A percentile compares a stretch with the other conserved stretches of the same genome.
Conservation (phyloP, 2,113 vertebrate genomes). For the Cettia cetti region DNA sequence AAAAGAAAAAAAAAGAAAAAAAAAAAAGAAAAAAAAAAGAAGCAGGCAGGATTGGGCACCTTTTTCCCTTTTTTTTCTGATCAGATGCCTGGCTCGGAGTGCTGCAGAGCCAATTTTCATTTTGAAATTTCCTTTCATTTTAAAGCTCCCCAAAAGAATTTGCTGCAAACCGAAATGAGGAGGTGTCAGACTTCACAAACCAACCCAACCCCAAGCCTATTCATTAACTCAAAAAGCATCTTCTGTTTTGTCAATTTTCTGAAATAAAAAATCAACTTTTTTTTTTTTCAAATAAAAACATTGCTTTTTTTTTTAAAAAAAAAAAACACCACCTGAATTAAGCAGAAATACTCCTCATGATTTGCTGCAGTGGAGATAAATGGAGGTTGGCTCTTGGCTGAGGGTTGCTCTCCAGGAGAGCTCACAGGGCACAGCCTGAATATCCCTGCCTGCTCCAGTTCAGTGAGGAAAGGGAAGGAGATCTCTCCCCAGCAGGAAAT, state of each 20-base stretch:
- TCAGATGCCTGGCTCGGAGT: neutral
- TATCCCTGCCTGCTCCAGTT: neutral
- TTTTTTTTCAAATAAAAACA: neutral
- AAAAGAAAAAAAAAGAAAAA: neutral
- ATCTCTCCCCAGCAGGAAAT: neutral
- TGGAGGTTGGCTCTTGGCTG: neutral
- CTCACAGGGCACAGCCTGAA: neutral
- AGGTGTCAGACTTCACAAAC: neutral
- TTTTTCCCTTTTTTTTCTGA: neutral
- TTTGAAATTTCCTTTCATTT: constrained; percentile 1
- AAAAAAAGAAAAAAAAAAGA: neutral
- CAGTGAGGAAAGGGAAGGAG: neutral
- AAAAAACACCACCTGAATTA: neutral
- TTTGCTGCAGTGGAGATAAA: neutral
- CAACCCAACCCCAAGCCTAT: neutral
- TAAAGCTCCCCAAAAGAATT: neutral
- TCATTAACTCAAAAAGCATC: neutral
- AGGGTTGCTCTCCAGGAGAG: neutral
- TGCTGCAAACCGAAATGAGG: neutral
- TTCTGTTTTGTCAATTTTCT: neutral
- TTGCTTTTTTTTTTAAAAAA: no score
- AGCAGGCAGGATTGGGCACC: neutral
- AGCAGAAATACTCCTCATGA: neutral
- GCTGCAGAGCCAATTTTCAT: neutral
- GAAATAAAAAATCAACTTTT: neutral